These are phyloP conservation scores for Amphiprion ocellaris DNA, from an alignment of 2,113 vertebrate species.

Conservation along the genomic window DNA sequence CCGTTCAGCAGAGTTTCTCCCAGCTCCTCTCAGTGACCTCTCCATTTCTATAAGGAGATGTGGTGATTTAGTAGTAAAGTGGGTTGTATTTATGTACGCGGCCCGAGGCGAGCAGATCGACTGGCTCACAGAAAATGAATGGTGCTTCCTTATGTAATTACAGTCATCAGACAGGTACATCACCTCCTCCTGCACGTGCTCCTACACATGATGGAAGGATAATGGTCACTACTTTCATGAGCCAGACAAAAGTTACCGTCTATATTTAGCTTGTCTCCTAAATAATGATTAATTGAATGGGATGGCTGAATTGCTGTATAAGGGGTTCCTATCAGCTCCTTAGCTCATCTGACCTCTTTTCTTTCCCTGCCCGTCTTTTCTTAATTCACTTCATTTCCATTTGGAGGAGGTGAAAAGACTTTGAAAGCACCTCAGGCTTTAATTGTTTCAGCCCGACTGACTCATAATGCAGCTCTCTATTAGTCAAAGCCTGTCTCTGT, in stretches of 20 bases:
- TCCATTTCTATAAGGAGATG: slow-evolving; percentile 1
- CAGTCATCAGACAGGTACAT: slow-evolving; percentile 37
- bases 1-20: slow-evolving; percentile 16
- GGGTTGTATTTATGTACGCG: slow-evolving; percentile 2
- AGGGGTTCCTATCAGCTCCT: slow-evolving; percentile 33
- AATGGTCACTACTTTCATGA: slow-evolving; percentile 1
- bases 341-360: slow-evolving; percentile 73
- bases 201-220: slow-evolving; percentile 9
- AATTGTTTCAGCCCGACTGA: slow-evolving; percentile 76
- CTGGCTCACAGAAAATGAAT: slow-evolving; percentile 2
- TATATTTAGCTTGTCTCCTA: slow-evolving; percentile 68
- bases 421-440: slow-evolving; percentile 78
- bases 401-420: slow-evolving; percentile 78
- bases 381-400: slow-evolving; percentile 73
- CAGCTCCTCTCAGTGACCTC: slow-evolving; percentile 9
- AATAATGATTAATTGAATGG: slow-evolving; percentile 71
- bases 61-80: slow-evolving; percentile 22
- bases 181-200: slow-evolving; percentile 1
- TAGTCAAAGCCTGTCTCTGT: slow-evolving; percentile 65
- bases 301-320: slow-evolving; percentile 42
- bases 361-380: slow-evolving; percentile 26
- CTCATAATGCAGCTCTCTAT: slow-evolving; percentile 73
- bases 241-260: slow-evolving; percentile 43
- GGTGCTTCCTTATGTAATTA: slow-evolving; percentile 24
- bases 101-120: slow-evolving; percentile 22